phyloP scores from a whole-genome alignment of 2,888 invertebrate species.

The Drosophila cognata region DNA sequence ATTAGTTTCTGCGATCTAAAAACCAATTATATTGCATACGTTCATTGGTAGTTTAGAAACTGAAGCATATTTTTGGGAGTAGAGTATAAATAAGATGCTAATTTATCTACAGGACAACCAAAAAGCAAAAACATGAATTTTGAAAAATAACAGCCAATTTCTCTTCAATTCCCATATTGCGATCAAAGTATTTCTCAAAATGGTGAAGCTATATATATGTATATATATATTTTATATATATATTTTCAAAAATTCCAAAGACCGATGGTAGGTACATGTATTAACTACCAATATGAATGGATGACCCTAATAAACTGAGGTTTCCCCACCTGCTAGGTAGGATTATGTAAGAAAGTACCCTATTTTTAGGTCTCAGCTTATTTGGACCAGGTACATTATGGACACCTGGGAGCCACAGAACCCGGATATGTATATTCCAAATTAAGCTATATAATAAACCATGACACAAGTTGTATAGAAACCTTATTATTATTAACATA shows the following conservation, averaged over 20 bases:
- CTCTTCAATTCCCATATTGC: background rate
- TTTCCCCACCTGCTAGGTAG: too few species aligned
- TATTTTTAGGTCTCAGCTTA: too few species aligned
- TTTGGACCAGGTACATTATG: too few species aligned
- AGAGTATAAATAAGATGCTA: background rate
- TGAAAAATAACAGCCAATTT: rapidly evolving
- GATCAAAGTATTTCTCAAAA: background rate
- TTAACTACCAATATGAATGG: too few species aligned
- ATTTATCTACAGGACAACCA: background rate
- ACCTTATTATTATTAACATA: background rate
- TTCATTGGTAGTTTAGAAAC: background rate
- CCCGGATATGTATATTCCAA: background rate
- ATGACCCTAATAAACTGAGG: too few species aligned
- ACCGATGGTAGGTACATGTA: too few species aligned
- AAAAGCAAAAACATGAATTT: background rate
- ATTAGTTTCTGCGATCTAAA: background rate
- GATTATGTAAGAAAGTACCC: too few species aligned
- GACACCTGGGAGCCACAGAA: too few species aligned
- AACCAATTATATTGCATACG: background rate
- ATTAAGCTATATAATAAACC: background rate
- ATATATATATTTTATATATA: background rate
- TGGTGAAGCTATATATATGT: background rate
- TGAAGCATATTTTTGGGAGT: conserved; percentile 38
- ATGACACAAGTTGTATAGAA: background rate
- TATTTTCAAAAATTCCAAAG: too few species aligned